Base-by-base conservation (phyloP, 2,888 invertebrate species). In the Clusia tigrina region DNA sequence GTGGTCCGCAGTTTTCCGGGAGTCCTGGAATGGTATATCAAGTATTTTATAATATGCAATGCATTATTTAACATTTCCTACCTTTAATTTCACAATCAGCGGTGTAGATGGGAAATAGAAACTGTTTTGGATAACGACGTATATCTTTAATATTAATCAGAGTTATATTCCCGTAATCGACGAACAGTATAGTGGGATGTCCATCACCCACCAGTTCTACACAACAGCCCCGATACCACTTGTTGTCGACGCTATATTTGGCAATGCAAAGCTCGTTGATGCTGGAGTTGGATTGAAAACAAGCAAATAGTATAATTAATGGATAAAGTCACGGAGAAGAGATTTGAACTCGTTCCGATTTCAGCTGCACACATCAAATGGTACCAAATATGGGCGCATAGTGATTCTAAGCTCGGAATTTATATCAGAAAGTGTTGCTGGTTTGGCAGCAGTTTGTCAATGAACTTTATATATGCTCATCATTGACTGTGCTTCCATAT, bases 171-270 rank as follows among this genome's bases (percentile, higher is more conserved):
- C 83, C 83, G 64, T 79, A 83, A 59, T 83, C 83, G 17, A 83
- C 67, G 53, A 83, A 83, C 3, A 74, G 60, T 46, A 83, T 78
- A 23, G 78, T 74, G 0, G 83, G 83, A 67, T 78, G 66, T 1
- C 82, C 82, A 76, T 83, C 83, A 18, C 82, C 82, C 1, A 80
- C 78, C 17, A 74, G 66, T 64, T 83, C 82, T 57, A 82, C 53
- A 57, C 78, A 81, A 42, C 74, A 54, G 0, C 81, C 83, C 2
- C 83, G 80, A 67, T 80, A 80, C 83, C 83, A 83, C 9, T 73
- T 72, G 2, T 70, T 73, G 20, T 76, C 73, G 10, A 67, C 65
- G 53, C 64, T 67, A 48, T 79, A 79, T 32, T 79, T 76, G 5
- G 78, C 83, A 26, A 83, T 68, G 58, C 83, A 83, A 10, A 82